phyloP scores from a whole-genome alignment of 2,113 vertebrate species.

The Periophthalmus modestus region DNA sequence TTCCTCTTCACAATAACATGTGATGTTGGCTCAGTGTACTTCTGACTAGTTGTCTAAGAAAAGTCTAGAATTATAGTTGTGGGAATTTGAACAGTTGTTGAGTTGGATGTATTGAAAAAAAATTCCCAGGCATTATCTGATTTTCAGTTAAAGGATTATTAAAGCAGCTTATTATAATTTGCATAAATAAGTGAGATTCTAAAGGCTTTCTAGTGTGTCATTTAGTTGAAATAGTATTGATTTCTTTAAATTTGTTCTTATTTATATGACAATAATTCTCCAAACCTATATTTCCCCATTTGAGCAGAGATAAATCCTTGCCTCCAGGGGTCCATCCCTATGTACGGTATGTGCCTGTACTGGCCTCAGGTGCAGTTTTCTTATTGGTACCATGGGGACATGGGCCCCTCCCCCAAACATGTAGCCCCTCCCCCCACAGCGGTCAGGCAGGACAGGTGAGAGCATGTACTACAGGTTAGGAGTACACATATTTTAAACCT shows the following conservation, averaged over 20 bases:
- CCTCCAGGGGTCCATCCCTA: not conserved
- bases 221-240: too few species aligned
- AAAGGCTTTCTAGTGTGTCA: too few species aligned
- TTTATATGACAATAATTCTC: constrained; percentile 1
- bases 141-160: too few species aligned
- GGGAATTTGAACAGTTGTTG: too few species aligned
- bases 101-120: too few species aligned
- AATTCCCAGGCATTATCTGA: too few species aligned
- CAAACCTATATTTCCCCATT: not conserved
- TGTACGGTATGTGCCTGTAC: not conserved
- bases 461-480: constrained; percentile 58
- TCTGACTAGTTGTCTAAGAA: not conserved
- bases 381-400: not conserved
- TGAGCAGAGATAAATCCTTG: not conserved
- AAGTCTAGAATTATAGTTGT: too few species aligned
- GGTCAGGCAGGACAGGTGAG: constrained; percentile 75
- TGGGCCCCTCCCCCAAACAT: not conserved
- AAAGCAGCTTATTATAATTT: too few species aligned
- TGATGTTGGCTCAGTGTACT: not conserved
- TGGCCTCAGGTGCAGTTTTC: constrained; percentile 3
- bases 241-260: not conserved
- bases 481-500: constrained; percentile 15
- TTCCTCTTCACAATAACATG: not conserved
- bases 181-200: too few species aligned
- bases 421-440: constrained; percentile 68